These are phyloP conservation scores for Pteruthius melanotis DNA, from an alignment of 2,113 vertebrate species.

Conservation along the genomic window DNA sequence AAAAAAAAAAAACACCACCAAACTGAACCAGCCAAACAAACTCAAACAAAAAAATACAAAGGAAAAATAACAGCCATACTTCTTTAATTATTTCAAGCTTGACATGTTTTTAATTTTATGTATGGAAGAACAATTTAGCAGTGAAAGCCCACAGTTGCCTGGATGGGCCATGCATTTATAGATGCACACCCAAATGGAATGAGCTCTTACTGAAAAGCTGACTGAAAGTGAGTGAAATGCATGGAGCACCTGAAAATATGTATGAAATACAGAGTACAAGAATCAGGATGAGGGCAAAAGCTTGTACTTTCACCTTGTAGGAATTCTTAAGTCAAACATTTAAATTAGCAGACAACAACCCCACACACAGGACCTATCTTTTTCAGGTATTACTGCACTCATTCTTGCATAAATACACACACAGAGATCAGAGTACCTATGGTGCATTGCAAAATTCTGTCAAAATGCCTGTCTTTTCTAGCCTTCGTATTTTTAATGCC, in stretches of 20 bases:
- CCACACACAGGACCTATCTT: background rate
- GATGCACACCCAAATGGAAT: background rate
- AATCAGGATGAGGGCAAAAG: background rate
- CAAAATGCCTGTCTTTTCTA: background rate
- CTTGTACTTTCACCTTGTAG: background rate
- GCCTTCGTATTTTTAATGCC: background rate
- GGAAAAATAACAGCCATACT: background rate
- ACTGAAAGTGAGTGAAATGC: background rate
- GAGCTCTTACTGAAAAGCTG: background rate
- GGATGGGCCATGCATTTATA: fast-evolving
- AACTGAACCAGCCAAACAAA: background rate
- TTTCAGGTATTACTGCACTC: background rate
- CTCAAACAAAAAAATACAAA: too few species aligned
- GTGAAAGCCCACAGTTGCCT: background rate
- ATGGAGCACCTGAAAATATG: background rate
- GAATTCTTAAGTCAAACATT: background rate
- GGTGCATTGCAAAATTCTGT: background rate
- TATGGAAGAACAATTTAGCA: background rate
- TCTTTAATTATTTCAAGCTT: background rate
- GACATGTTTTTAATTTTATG: background rate
- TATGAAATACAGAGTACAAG: background rate
- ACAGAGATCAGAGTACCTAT: background rate
- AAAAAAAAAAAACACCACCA: too few species aligned
- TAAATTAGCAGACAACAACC: background rate
- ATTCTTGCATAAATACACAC: background rate